Evolutionary conservation across 2,113 vertebrate genomes (phyloP).

Genomic region (Sylvia atricapilla): DNA sequence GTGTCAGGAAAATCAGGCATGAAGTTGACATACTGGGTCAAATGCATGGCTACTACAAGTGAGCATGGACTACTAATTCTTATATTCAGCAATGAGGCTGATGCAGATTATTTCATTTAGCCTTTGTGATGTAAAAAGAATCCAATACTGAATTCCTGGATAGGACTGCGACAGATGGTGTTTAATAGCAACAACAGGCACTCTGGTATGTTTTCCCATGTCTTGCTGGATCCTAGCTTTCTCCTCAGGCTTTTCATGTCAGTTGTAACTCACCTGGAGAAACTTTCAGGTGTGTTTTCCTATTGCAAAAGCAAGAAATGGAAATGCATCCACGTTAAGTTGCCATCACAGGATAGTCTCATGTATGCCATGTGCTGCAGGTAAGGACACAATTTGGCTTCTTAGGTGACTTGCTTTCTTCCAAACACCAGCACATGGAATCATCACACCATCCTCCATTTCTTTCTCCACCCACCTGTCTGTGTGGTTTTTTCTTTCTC

Average conservation of each 20-base stretch:
- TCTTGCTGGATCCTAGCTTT: not conserved
- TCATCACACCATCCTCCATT: not conserved
- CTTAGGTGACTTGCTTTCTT: not conserved
- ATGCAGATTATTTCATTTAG: not conserved
- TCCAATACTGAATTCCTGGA: not conserved
- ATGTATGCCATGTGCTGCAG: not conserved
- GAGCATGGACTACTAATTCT: not conserved
- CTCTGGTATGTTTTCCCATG: not conserved
- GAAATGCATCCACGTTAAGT: not conserved
- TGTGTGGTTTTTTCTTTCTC: not conserved
- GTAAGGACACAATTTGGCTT: not conserved
- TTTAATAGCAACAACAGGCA: not conserved
- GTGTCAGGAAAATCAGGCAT: not conserved
- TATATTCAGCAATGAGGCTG: not conserved
- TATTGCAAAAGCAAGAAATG: not conserved
- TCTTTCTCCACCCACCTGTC: not conserved
- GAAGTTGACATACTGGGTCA: not conserved
- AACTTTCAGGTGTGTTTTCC: not conserved
- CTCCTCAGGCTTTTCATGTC: not conserved
- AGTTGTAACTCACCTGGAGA: not conserved
- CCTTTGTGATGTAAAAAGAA: not conserved
- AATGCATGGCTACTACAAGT: not conserved
- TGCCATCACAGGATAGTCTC: fast-evolving
- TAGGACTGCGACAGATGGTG: not conserved
- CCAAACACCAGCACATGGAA: not conserved